Evolutionary conservation across 2,113 vertebrate genomes (phyloP), one percentile per base, ranked within the genome.

Genomic region (Hippolais icterina): DNA sequence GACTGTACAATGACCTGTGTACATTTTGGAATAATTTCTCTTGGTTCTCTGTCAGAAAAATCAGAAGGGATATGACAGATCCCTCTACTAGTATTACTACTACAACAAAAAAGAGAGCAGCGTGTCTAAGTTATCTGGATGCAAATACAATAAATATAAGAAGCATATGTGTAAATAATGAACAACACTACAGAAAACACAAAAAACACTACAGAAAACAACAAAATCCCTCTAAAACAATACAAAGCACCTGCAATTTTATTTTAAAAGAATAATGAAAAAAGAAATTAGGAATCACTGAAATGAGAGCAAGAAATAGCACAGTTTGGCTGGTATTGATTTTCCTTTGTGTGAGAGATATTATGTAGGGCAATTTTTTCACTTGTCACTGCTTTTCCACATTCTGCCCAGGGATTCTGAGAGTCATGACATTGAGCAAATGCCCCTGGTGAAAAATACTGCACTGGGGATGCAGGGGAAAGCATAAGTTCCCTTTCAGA

Each of bases 321-420:
- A 77, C 21, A 22, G 50, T 69, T 66, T 23, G 23, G 21, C 35
- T 60, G 22, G 15, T 35, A 91, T 80, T 87, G 95, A 94, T 94
- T 87, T 87, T 71, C 16, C 61, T 50, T 64, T 75, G 46, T 82
- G 66, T 52, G 50, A 41, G 54, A 5, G 10, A 53, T 41, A 54
- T 1, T 87, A 94, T 77, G 41, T 89, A 90, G 94, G 92, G 80
- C 96, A 96, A 87, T 93, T 71, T 94, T 95, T 94, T 97, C 46
- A 93, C 78, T 89, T 60, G 91, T 71, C 79, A 72, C 17, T 95
- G 63, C 72, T 75, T 72, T 59, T 78, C 42, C 65, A 95, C 52
- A 50, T 82, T 91, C 47, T 89, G 52, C 50, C 41, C 56, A 49
- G 49, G 23, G 31, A 93, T 83, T 89, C 89, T 39, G 19, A 69